phyloP scores from a whole-genome alignment of 2,797 vertebrate species.

The Sus cebifrons region DNA sequence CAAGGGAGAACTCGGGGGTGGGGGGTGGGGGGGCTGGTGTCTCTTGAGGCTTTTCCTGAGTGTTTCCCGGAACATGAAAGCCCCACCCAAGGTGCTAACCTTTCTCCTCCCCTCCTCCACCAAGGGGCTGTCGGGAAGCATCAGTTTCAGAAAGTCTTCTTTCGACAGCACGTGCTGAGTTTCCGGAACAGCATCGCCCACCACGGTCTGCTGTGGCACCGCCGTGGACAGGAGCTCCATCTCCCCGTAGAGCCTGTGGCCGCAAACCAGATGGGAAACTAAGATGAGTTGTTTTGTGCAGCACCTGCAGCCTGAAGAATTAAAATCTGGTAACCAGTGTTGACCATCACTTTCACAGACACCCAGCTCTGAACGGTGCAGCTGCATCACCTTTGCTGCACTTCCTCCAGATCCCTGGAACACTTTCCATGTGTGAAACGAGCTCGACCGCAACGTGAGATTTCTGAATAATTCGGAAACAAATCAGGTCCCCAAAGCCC shows the following conservation, averaged over 20 bases:
- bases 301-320: neutral
- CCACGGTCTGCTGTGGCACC: conserved; percentile 90
- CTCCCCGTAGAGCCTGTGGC: conserved; percentile 93
- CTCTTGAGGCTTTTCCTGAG: neutral
- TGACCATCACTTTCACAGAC: fast-evolving
- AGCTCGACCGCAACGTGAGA: conserved; percentile 20
- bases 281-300: neutral
- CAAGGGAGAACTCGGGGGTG: no score
- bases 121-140: conserved; percentile 93
- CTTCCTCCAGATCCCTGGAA: neutral
- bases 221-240: conserved; percentile 90
- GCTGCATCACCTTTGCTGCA: neutral
- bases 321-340: neutral
- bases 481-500: conserved; percentile 25
- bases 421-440: conserved; percentile 9
- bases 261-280: conserved; percentile 79
- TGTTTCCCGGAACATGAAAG: neutral
- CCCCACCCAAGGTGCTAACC: conserved; percentile 89
- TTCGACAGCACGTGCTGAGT: conserved; percentile 94
- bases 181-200: conserved; percentile 90
- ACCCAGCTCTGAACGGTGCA: no score
- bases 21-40: no score
- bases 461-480: conserved; percentile 73
- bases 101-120: conserved; percentile 94
- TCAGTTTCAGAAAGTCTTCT: conserved; percentile 96